phyloP scores from a whole-genome alignment of 2,888 invertebrate genomes.

The Boloria selene region DNA sequence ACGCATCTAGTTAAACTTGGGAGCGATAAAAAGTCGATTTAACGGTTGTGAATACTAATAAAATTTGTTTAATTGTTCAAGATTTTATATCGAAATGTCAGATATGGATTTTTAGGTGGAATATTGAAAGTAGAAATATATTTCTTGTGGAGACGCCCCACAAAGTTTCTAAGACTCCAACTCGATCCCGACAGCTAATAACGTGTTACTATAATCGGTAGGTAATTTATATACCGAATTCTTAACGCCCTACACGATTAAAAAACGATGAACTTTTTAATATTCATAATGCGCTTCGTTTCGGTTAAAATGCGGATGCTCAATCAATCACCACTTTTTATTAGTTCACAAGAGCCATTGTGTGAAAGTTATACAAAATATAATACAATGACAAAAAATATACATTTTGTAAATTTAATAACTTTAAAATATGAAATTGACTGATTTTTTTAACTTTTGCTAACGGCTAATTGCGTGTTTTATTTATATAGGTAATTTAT shows the following conservation, averaged over 20 bases:
- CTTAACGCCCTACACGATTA: conserved; percentile 67
- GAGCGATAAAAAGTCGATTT: conserved; percentile 62
- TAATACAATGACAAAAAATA: conserved; percentile 52
- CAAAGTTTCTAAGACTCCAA: conserved; percentile 14
- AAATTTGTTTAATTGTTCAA: conserved; percentile 57
- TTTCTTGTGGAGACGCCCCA: conserved; percentile 33
- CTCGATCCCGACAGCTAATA: conserved; percentile 59
- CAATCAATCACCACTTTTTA: conserved; percentile 70
- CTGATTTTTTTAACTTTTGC: too few relatives aligned
- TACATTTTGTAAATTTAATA: too few relatives aligned
- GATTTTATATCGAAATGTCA: conserved; percentile 46
- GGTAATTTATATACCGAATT: conserved; percentile 72
- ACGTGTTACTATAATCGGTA: conserved; percentile 66
- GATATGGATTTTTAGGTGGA: conserved; percentile 53
- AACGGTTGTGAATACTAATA: conserved; percentile 59
- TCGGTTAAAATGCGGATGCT: conserved; percentile 59
- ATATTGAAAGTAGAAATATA: conserved; percentile 34
- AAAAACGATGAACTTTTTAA: conserved; percentile 61
- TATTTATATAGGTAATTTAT: too few relatives aligned
- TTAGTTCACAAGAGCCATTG: conserved; percentile 57
- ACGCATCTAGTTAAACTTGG: conserved; percentile 58
- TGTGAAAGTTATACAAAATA: conserved; percentile 55
- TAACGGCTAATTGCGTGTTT: too few relatives aligned
- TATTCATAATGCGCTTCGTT: conserved; percentile 50
- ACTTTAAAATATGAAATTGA: too few relatives aligned